phyloP scores from a whole-genome alignment of 2,797 vertebrate genomes.

The Gila robusta region DNA sequence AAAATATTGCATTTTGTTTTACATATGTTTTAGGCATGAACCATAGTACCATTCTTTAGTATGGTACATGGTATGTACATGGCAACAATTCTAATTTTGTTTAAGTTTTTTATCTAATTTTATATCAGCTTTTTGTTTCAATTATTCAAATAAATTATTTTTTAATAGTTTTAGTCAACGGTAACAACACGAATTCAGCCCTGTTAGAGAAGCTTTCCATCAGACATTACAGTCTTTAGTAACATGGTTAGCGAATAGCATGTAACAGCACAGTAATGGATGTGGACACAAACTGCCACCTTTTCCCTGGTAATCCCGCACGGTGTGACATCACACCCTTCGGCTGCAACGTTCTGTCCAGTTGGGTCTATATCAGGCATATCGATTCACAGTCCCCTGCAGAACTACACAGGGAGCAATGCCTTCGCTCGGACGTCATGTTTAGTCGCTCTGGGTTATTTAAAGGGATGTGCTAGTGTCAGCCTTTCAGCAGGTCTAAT shows the following conservation, averaged over 20 bases:
- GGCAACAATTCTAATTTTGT: no score
- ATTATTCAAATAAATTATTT: neutral
- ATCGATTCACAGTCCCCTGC: conserved; percentile 70
- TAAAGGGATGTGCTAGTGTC: conserved; percentile 80
- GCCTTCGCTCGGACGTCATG: conserved; percentile 68
- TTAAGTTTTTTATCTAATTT: neutral
- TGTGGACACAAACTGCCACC: conserved; percentile 19
- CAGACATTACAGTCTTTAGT: neutral
- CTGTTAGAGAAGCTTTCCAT: neutral
- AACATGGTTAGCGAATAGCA: neutral
- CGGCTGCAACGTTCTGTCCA: conserved; percentile 57
- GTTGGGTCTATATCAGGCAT: conserved; percentile 70
- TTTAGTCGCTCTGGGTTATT: conserved; percentile 79
- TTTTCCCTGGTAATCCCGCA: conserved; percentile 46
- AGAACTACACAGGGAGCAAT: conserved; percentile 66
- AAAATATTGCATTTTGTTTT: neutral
- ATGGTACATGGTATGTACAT: neutral
- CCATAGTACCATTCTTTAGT: neutral
- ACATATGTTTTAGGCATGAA: neutral
- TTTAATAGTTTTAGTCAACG: neutral
- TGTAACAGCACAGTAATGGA: neutral
- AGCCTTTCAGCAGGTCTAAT: conserved; percentile 71
- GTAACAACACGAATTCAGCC: neutral
- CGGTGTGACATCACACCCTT: conserved; percentile 63
- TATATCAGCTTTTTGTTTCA: neutral